Base-by-base conservation (phyloP, 2,797 vertebrate species). In the Parauchenoglanis punctatus region DNA sequence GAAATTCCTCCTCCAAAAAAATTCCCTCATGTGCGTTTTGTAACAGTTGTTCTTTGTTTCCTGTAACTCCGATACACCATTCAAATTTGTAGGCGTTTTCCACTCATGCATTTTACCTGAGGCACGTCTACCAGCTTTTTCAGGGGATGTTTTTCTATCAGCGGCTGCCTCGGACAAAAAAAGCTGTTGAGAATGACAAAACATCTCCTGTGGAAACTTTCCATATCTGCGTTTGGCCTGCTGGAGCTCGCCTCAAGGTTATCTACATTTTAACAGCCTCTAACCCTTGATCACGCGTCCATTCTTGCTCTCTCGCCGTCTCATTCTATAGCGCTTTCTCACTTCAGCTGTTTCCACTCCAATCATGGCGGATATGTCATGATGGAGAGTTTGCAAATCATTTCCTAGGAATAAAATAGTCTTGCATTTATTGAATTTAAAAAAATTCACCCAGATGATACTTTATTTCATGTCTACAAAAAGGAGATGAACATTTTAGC, bases 191-290 rank as follows among this genome's bases (percentile, higher is more conserved):
- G 80, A 35, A 68, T 84, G 31, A 63, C 67, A 17, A 83, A 82
- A 59, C 6, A 40, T 40, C 49, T 63, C 15, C 78, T 59, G 61
- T 56, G 68, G 75, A 67, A 85, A 70, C 1, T 20, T 68, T 70
- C 23, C 44, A 49, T n/a, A 40, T 81, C 77, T 86, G 35, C 11
- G 59, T 65, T 65, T 82, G 85, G 75, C 85, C 72, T 73, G 78
- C 77, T 85, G 67, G 78, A 85, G 68, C 87, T 56, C 13, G 23
- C 65, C 59, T 65, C 72, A 85, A 84, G 80, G 61, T 88, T 85
- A 89, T 84, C 82, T 73, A 10, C 40, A 65, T 80, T 83, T 61
- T 58, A 68, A 59, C 35, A 56, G 25, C 58, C 81, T 77, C 46
- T 77, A 61, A 73, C 72, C 76, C 65, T 67, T 67, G 23, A 46